These are phyloP conservation scores for Hippopotamus amphibius DNA, from an alignment of 2,113 vertebrate genomes.

Conservation along the genomic window DNA sequence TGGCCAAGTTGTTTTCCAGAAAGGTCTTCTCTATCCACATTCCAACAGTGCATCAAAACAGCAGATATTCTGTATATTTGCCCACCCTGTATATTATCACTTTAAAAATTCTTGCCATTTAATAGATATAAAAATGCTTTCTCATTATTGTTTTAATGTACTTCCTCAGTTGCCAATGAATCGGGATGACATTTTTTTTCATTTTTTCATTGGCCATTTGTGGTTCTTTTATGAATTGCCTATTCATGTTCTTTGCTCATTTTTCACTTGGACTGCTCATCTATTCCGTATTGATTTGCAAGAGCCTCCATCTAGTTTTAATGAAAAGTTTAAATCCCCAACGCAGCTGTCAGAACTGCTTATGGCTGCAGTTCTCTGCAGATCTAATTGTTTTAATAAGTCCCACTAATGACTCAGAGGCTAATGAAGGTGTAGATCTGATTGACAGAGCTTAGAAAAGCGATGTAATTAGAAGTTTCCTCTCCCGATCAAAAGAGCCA, in stretches of 20 bases:
- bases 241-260: neutral
- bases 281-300: slow-evolving; percentile 58
- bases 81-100: neutral
- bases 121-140: neutral
- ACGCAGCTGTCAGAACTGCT: slow-evolving; percentile 73
- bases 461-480: slow-evolving; percentile 69
- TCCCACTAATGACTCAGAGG: slow-evolving; percentile 44
- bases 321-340: slow-evolving; percentile 70
- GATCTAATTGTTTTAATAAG: slow-evolving; percentile 72
- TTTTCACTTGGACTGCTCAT: neutral
- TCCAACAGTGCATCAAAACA: neutral
- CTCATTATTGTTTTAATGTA: neutral
- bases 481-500: slow-evolving; percentile 57
- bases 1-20: neutral
- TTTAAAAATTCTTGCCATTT: neutral
- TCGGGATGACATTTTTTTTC: neutral
- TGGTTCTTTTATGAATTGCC: neutral
- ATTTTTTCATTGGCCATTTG: neutral
- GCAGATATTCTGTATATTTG: neutral
- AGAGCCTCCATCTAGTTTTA: slow-evolving; percentile 52
- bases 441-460: slow-evolving; percentile 50
- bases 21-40: neutral
- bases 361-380: slow-evolving; percentile 58
- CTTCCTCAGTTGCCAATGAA: neutral
- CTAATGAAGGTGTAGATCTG: slow-evolving; percentile 67